Evolutionary conservation across 2,113 vertebrate genomes (phyloP).

Genomic region (Chrysemys picta): DNA sequence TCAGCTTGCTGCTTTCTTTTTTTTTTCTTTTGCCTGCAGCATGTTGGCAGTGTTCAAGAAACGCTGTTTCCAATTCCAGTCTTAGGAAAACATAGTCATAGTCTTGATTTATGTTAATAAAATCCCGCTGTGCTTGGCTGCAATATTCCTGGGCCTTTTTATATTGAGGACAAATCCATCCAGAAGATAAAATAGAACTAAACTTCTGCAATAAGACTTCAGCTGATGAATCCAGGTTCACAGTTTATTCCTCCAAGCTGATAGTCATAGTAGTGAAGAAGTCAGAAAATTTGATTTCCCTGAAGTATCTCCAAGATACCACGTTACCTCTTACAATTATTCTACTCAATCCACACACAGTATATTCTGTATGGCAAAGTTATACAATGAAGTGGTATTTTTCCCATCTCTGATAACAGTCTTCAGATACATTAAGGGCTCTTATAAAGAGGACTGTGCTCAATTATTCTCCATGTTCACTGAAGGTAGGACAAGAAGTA

Average conservation of each 20-base stretch:
- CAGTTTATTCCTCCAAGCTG: background rate
- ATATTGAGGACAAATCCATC: background rate
- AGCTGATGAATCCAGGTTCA: background rate
- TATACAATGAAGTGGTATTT: background rate
- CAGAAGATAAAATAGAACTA: background rate
- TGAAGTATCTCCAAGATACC: background rate
- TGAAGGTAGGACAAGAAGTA: background rate
- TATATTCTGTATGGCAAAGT: background rate
- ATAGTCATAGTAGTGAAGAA: no score
- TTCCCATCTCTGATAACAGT: background rate
- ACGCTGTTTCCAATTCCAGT: conserved; percentile 35
- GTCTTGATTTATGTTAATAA: conserved; percentile 12
- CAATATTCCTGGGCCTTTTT: background rate
- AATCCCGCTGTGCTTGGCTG: conserved; percentile 25
- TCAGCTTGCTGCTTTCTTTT: conserved; percentile 14
- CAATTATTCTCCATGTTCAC: background rate
- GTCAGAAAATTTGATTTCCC: background rate
- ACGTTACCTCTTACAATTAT: background rate
- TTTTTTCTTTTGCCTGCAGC: conserved; percentile 19
- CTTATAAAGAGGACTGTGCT: background rate
- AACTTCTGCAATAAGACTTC: background rate
- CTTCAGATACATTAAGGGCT: background rate
- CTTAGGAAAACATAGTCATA: background rate
- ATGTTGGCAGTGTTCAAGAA: conserved; percentile 35
- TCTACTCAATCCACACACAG: background rate